Evolutionary conservation across 2,797 vertebrate species (phyloP).

Genomic region (Decapterus maruadsi): DNA sequence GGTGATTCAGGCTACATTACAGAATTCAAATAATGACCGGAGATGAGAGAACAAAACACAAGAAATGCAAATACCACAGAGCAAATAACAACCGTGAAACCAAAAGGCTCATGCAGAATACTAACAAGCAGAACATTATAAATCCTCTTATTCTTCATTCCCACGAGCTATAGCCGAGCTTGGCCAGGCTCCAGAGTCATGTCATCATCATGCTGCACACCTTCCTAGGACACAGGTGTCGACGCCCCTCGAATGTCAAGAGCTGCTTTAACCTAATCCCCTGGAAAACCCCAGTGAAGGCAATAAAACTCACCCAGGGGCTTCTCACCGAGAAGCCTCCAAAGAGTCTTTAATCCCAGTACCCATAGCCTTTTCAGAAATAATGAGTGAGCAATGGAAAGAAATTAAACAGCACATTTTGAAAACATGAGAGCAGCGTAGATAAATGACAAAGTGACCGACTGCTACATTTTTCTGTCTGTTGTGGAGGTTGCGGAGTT

Average conservation of each 20-base stretch:
- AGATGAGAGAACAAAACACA: neutral
- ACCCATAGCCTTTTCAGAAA: neutral
- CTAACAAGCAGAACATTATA: constrained; percentile 3
- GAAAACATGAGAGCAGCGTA: neutral
- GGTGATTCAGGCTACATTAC: neutral
- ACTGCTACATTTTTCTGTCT: neutral
- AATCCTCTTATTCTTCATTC: constrained; percentile 40
- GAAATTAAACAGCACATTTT: neutral
- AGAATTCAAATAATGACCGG: neutral
- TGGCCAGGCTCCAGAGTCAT: constrained; percentile 9
- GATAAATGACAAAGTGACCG: neutral
- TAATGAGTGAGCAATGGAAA: neutral
- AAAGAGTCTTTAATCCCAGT: constrained; percentile 1
- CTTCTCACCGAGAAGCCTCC: neutral
- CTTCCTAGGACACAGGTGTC: constrained; percentile 4
- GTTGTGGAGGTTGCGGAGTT: neutral
- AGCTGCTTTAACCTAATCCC: constrained; percentile 37
- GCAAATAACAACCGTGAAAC: constrained; percentile 3
- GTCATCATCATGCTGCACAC: constrained; percentile 22
- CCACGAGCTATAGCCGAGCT: neutral
- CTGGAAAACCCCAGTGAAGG: constrained; percentile 18
- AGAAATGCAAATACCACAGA: neutral
- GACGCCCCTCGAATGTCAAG: constrained; percentile 21
- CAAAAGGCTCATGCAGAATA: constrained; percentile 11
- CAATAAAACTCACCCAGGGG: constrained; percentile 8